These are phyloP conservation scores for Drosophila novamexicana DNA, from an alignment of 1,140 invertebrate genomes.

Conservation along the genomic window DNA sequence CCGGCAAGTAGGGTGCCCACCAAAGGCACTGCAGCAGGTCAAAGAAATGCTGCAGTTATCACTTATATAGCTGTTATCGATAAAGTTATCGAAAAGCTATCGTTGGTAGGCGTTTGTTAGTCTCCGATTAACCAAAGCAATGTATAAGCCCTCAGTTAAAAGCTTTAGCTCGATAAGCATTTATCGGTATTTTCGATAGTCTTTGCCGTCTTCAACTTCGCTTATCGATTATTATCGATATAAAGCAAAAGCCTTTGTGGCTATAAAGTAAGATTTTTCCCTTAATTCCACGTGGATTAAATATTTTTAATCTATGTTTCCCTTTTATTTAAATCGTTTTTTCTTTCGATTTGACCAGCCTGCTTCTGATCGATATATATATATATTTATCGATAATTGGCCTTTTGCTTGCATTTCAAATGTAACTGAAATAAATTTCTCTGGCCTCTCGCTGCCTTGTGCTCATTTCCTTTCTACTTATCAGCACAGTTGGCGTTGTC, in stretches of 20 bases:
- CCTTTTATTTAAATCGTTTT: neutral
- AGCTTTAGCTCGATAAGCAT: neutral
- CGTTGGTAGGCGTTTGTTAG: too few species aligned
- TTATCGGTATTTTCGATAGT: too few species aligned
- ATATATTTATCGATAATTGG: constrained; percentile 16
- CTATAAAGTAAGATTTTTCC: too few species aligned
- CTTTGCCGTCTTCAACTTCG: too few species aligned
- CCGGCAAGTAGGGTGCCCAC: too few species aligned
- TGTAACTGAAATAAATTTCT: constrained; percentile 11
- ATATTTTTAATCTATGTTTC: neutral
- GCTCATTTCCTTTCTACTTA: constrained; percentile 65
- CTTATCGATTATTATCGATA: too few species aligned
- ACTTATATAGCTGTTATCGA: constrained; percentile 11
- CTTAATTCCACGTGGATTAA: too few species aligned
- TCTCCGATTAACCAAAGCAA: too few species aligned
- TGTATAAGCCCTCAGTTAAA: too few species aligned
- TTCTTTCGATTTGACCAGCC: too few species aligned
- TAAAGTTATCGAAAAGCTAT: constrained; percentile 1
- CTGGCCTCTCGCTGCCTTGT: constrained; percentile 47
- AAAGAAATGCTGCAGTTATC: too few species aligned
- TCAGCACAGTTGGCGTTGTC: constrained; percentile 37
- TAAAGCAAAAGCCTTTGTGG: too few species aligned
- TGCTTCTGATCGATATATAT: constrained; percentile 5
- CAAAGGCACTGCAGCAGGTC: neutral
- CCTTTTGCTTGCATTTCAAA: neutral